Conservation (phyloP, 2,888 invertebrate genomes). For the Macroteleia sp. region DNA sequence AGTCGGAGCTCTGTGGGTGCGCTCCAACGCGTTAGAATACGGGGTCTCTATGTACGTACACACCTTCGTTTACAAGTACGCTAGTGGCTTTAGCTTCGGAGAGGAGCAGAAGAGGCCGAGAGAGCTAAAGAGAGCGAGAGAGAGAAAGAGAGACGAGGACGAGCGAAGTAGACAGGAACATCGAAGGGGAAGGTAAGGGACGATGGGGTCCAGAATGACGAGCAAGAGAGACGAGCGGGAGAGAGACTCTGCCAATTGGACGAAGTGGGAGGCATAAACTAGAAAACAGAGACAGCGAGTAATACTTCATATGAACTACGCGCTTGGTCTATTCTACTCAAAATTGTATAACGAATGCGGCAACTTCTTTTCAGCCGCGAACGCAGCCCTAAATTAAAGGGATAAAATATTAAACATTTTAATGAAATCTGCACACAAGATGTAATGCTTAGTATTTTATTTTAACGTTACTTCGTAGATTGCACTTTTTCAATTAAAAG, state of each 20-base stretch:
- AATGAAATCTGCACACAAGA: no score
- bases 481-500: no score
- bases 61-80: slow-evolving; percentile 55
- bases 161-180: slow-evolving; percentile 23
- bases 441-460: no score
- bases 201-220: slow-evolving; percentile 36
- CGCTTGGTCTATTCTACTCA: no score
- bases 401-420: no score
- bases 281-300: background rate
- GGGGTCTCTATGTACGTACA: slow-evolving; percentile 55
- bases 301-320: no score
- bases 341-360: no score
- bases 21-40: slow-evolving; percentile 63
- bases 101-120: slow-evolving; percentile 13
- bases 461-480: no score
- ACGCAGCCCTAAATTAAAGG: no score
- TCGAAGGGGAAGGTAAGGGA: slow-evolving; percentile 39
- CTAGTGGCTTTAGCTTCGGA: slow-evolving; percentile 37
- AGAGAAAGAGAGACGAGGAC: slow-evolving; percentile 13
- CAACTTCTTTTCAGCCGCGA: no score
- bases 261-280: slow-evolving; percentile 11
- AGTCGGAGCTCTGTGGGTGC: slow-evolving; percentile 73
- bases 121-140: slow-evolving; percentile 13
- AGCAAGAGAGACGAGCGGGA: slow-evolving; percentile 17
- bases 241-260: slow-evolving; percentile 20